A percentile compares a stretch with the other conserved stretches of the same genome.
These are phyloP conservation scores for Xyrichtys novacula DNA, from an alignment of 2,797 vertebrate species.

Conservation along the genomic window DNA sequence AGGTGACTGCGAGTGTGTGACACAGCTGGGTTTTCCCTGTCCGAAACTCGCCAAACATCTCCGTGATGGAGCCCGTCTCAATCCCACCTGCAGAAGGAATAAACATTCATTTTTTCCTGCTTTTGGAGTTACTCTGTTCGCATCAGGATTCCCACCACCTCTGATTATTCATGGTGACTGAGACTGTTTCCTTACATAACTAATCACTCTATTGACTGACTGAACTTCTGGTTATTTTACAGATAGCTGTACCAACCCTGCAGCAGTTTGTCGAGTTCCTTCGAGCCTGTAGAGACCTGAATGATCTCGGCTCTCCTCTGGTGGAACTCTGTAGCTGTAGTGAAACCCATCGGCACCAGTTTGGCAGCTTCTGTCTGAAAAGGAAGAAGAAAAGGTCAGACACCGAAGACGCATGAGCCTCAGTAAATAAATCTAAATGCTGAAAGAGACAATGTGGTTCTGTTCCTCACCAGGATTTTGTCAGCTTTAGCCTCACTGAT, in stretches of 20 bases:
- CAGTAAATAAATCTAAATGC: not conserved
- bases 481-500: constrained; percentile 98
- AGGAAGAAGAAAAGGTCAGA: not conserved
- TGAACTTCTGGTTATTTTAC: not conserved
- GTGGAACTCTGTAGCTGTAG: constrained; percentile 97
- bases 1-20: constrained; percentile 96
- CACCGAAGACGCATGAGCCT: not conserved
- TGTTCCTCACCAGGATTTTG: constrained; percentile 91
- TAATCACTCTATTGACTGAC: no score
- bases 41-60: constrained; percentile 98
- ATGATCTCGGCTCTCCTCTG: constrained; percentile 97
- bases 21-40: constrained; percentile 98
- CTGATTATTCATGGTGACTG: not conserved
- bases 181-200: not conserved
- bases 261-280: constrained; percentile 97
- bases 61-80: constrained; percentile 98
- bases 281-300: constrained; percentile 96
- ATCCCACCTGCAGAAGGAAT: constrained; percentile 88
- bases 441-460: not conserved
- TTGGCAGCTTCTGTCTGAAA: constrained; percentile 93
- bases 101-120: not conserved
- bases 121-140: not conserved
- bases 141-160: not conserved
- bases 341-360: constrained; percentile 98
- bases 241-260: constrained; percentile 84